Conservation (phyloP, 2,797 vertebrate species). For the Tokudaia tokunoshimensis region DNA sequence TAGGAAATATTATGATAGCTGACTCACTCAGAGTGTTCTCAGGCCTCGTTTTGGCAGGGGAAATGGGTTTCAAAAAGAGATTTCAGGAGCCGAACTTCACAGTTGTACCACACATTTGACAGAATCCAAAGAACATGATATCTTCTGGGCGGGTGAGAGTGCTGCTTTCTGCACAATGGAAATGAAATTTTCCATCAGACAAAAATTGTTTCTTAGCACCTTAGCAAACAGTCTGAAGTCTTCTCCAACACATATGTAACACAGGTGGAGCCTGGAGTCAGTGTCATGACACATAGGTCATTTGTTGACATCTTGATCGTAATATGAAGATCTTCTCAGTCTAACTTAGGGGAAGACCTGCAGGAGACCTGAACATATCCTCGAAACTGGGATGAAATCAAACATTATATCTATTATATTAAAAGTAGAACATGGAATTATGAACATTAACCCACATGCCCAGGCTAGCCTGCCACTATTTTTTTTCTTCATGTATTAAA, state of each 20-base stretch:
- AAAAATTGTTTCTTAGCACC: constrained; percentile 34
- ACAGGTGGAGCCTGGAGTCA: not conserved
- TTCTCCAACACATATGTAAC: not conserved
- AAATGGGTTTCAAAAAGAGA: constrained; percentile 26
- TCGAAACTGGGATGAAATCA: not conserved
- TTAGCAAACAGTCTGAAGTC: not conserved
- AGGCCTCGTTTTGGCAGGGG: not conserved
- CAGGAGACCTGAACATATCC: not conserved
- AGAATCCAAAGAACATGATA: constrained; percentile 44
- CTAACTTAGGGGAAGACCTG: not conserved
- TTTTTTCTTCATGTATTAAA: not conserved
- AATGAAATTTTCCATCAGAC: not conserved
- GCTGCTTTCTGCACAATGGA: constrained; percentile 3
- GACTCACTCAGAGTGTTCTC: constrained; percentile 40
- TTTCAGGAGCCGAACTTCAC: constrained; percentile 64
- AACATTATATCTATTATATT: not conserved
- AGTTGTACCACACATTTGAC: constrained; percentile 65
- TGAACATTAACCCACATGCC: not conserved
- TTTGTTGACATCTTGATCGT: not conserved
- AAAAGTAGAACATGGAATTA: not conserved
- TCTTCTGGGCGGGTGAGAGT: constrained; percentile 3
- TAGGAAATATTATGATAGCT: constrained; percentile 54
- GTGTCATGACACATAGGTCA: not conserved
- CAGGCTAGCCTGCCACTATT: not conserved
- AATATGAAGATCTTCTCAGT: not conserved